Evolutionary conservation across 1,140 invertebrate genomes (phyloP).

Genomic region (Meloidogyne floridensis): DNA sequence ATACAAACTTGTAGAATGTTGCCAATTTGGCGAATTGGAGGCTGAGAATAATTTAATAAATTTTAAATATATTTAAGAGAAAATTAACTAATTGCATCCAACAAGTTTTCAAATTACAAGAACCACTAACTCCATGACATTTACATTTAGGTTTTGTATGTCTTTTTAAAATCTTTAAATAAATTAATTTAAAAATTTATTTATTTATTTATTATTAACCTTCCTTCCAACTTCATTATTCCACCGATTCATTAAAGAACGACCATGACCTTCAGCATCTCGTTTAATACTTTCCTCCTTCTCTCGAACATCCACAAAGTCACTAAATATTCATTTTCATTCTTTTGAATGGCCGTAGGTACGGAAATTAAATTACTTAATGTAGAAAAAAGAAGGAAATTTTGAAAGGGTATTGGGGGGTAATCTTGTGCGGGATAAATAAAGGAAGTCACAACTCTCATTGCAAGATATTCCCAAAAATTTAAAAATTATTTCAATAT

Average conservation of each 20-base stretch:
- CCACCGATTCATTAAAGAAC: conserved; percentile 73
- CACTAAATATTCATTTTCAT: conserved; percentile 68
- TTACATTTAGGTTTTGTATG: conserved; percentile 68
- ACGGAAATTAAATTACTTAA: too few relatives aligned
- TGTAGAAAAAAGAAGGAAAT: too few relatives aligned
- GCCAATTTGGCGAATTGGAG: conserved; percentile 62
- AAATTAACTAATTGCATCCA: conserved; percentile 74
- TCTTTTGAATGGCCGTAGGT: too few relatives aligned
- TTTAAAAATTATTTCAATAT: too few relatives aligned
- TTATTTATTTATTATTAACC: conserved; percentile 67
- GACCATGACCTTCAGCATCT: conserved; percentile 39
- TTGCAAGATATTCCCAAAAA: too few relatives aligned
- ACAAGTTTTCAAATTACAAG: conserved; percentile 89
- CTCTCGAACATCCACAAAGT: conserved; percentile 71
- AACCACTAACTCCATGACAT: conserved; percentile 92
- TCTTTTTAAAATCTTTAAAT: conserved; percentile 58
- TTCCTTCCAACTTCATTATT: conserved; percentile 78
- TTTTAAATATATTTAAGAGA: not conserved
- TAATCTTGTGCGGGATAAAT: too few relatives aligned
- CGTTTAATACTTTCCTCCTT: conserved; percentile 50
- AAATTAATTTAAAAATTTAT: conserved; percentile 12
- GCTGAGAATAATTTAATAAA: conserved; percentile 12
- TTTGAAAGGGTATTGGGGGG: too few relatives aligned
- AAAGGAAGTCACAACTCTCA: too few relatives aligned
- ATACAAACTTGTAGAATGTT: conserved; percentile 52